Evolutionary conservation across 2,113 vertebrate species (phyloP).

Genomic region (Natator depressus): DNA sequence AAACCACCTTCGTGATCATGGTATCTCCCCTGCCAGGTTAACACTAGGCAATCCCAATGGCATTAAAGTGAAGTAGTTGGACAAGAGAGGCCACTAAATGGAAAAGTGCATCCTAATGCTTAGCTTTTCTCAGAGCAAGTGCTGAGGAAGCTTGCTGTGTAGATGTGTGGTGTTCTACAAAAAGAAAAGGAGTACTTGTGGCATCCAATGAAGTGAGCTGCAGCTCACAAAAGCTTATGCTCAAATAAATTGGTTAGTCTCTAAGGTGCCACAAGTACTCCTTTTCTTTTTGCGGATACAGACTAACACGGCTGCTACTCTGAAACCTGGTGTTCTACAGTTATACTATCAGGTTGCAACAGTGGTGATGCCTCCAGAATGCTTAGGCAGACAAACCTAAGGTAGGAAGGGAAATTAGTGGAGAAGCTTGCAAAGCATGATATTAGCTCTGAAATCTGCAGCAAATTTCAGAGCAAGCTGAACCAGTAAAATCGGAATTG

Average conservation of each 20-base stretch:
- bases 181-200: too few species aligned
- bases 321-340: background rate
- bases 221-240: too few species aligned
- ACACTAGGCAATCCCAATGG: background rate
- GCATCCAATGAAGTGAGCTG: too few species aligned
- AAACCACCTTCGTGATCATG: background rate
- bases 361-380: background rate
- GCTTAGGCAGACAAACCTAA: background rate
- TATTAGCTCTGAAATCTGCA: background rate
- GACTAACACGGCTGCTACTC: too few species aligned
- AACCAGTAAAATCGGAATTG: background rate
- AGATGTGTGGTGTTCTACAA: fast-evolving
- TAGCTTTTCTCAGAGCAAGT: background rate
- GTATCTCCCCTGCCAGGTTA: background rate
- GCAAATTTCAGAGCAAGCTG: background rate
- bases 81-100: background rate
- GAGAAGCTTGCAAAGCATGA: background rate
- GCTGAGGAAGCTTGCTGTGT: fast-evolving
- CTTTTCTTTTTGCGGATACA: too few species aligned
- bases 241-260: too few species aligned
- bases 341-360: background rate
- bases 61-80: background rate
- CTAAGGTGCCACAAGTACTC: too few species aligned
- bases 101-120: fast-evolving
- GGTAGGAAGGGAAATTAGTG: background rate